phyloP scores from a whole-genome alignment of 2,888 invertebrate species.

The Noctua fimbriata region DNA sequence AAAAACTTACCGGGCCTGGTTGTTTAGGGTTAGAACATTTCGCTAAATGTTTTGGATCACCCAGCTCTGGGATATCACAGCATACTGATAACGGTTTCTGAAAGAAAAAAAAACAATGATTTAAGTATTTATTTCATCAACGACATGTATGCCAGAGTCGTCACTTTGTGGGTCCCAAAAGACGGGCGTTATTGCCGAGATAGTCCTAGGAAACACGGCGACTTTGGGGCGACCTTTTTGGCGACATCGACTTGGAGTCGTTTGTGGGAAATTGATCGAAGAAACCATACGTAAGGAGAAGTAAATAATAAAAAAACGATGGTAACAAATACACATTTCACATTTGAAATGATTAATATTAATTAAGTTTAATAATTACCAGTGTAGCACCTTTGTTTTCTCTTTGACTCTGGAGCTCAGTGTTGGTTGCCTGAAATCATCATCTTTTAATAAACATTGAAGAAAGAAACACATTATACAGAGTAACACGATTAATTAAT shows the following conservation, averaged over 20 bases:
- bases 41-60: constrained; percentile 76
- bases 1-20: constrained; percentile 80
- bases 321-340: not conserved
- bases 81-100: constrained; percentile 88
- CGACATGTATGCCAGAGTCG: not conserved
- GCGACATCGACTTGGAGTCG: not conserved
- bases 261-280: too few relatives aligned
- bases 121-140: too few relatives aligned
- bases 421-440: constrained; percentile 69
- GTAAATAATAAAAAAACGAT: not conserved
- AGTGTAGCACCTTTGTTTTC: constrained; percentile 77
- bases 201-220: not conserved
- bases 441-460: not conserved
- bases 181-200: not conserved
- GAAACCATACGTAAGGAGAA: not conserved
- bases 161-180: not conserved
- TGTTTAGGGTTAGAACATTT: constrained; percentile 82
- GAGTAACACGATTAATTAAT: not conserved
- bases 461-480: accelerated
- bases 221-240: not conserved
- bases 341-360: not conserved
- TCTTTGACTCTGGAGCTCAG: constrained; percentile 71
- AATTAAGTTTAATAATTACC: constrained; percentile 69
- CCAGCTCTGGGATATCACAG: constrained; percentile 87
- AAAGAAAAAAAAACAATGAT: constrained; percentile 53